Evolutionary conservation across 2,888 invertebrate species (phyloP), one percentile per base, ranked within the genome.

Genomic region (Epirrhoe alternata): DNA sequence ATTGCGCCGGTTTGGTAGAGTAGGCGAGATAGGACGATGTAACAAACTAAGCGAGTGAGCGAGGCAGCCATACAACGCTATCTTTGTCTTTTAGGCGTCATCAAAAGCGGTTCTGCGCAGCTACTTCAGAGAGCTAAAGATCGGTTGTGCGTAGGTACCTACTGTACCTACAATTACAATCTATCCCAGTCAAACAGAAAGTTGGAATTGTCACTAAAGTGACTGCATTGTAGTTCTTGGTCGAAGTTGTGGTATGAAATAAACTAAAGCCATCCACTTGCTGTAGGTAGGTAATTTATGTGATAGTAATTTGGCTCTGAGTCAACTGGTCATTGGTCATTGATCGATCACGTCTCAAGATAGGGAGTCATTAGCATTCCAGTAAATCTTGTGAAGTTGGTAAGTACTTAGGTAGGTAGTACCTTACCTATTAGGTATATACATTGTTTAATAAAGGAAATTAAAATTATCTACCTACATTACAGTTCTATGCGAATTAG

Each of bases 271-370:
- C 38, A 42, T 42, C 38, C 38, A 42, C 12, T 12, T 42, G 12
- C 38, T 42, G 12, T 24, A 35, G 0, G 8, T 3, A 35, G 8
- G 33, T 38, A 54, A 53, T 54, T 54, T 16, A 54, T 54, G 35
- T 35, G 38, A 24, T 54, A 54, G 54, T 17, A 12, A 35, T 54
- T 54, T 54, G 54, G 54, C 54, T 54, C 54, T 12, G 54, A 38
- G 54, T 38, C 54, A 54, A 54, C 47, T 47, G 47, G 3, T 16
- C 47, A 42, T 33, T 35, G 53, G 14, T 53, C 53, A 53, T 53
- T 53, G 53, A 53, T 35, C 35, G 14, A 35, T 53, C 14, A 35
- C 53, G 14, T 53, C 16, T 53, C 16, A 53, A 53, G 53, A 53
- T 42, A 38, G 38, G 12, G 33, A 53, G 35, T 53, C 61, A 45